These are phyloP conservation scores for Thripadectes ignobilis DNA, from an alignment of 2,797 vertebrate genomes.

Conservation along the genomic window DNA sequence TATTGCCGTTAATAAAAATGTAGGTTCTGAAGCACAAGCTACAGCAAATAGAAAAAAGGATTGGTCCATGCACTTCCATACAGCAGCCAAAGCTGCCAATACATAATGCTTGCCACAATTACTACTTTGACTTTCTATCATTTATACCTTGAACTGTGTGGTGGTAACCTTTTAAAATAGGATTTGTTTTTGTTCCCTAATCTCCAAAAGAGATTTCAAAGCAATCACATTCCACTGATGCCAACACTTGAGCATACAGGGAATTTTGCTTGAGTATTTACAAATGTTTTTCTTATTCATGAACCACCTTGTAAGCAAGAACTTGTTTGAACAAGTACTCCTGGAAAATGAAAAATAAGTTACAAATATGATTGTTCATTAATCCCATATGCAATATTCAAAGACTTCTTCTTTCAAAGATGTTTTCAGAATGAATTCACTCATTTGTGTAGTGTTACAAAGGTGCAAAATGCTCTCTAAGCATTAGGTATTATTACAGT, in stretches of 20 bases:
- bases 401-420: constrained; percentile 2
- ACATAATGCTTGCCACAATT: background rate
- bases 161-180: background rate
- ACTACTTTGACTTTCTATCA: background rate
- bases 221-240: background rate
- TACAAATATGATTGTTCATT: constrained; percentile 23
- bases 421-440: background rate
- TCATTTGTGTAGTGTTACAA: background rate
- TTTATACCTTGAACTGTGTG: background rate
- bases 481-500: background rate
- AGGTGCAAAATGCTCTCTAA: background rate
- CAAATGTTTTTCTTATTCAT: constrained; percentile 25
- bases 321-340: constrained; percentile 14
- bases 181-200: constrained; percentile 21
- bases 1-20: background rate
- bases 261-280: constrained; percentile 21
- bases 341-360: constrained; percentile 25
- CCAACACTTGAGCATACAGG: background rate
- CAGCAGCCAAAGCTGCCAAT: background rate
- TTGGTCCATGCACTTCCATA: background rate
- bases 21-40: background rate
- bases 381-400: background rate
- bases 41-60: background rate
- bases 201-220: constrained; percentile 16
- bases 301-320: constrained; percentile 3